Evolutionary conservation across 2,113 vertebrate genomes (phyloP).

Genomic region (Orthochromis malagaraziensis): DNA sequence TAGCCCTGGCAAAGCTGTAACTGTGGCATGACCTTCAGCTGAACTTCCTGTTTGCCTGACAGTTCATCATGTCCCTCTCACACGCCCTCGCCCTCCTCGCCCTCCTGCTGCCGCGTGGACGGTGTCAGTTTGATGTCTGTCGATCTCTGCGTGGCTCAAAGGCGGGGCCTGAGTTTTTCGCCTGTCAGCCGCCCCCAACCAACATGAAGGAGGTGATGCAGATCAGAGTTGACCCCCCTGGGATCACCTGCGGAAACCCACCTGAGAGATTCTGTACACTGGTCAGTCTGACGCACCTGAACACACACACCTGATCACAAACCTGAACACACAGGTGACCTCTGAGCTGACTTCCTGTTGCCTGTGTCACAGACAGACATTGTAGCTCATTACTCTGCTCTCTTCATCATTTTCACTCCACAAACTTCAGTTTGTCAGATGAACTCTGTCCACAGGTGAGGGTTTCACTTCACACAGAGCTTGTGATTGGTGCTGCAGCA

Average conservation of each 20-base stretch:
- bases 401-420: neutral
- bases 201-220: conserved; percentile 87
- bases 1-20: neutral
- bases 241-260: conserved; percentile 91
- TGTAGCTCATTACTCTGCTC: neutral
- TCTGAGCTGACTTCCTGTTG: neutral
- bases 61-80: conserved; percentile 50
- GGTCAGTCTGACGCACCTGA: conserved; percentile 69
- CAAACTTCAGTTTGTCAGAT: neutral
- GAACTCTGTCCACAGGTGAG: neutral
- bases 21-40: neutral
- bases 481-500: neutral
- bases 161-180: conserved; percentile 79
- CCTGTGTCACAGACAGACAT: neutral
- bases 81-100: conserved; percentile 26
- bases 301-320: neutral
- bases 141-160: conserved; percentile 81
- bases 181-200: conserved; percentile 85
- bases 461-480: neutral
- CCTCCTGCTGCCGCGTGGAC: conserved; percentile 66
- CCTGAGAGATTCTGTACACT: conserved; percentile 94
- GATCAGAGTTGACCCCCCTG: conserved; percentile 86
- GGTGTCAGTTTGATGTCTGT: conserved; percentile 81
- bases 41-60: neutral
- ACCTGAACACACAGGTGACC: neutral